Conservation (phyloP, 64 coral and sea anemone species). For the Actinia tenebrosa region DNA sequence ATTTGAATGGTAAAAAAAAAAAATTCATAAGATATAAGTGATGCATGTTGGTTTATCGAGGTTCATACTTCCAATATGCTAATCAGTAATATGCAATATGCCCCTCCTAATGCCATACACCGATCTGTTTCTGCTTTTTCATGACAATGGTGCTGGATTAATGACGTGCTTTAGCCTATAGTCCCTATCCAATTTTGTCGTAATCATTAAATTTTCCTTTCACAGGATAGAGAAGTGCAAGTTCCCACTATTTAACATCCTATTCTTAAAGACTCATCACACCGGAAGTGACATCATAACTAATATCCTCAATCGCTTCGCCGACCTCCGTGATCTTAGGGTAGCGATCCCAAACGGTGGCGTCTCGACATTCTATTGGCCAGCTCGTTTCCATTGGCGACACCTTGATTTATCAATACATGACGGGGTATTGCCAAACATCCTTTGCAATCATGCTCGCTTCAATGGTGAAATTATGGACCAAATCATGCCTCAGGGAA, state of each 20-base stretch:
- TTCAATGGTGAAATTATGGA: slow-evolving; percentile 84
- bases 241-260: slow-evolving; percentile 53
- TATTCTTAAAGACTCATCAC: slow-evolving; percentile 91
- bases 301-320: slow-evolving; percentile 86
- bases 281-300: slow-evolving; percentile 84
- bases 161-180: too few relatives aligned
- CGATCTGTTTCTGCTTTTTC: too few relatives aligned
- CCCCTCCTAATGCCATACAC: too few relatives aligned
- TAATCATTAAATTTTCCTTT: not conserved
- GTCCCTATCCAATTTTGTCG: not conserved
- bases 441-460: slow-evolving; percentile 73
- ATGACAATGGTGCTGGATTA: too few relatives aligned
- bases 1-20: too few relatives aligned
- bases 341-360: slow-evolving; percentile 82
- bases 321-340: slow-evolving; percentile 69
- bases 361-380: slow-evolving; percentile 93
- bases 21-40: too few relatives aligned
- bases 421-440: slow-evolving; percentile 78
- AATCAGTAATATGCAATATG: too few relatives aligned
- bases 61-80: too few relatives aligned
- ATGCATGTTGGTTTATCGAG: too few relatives aligned
- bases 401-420: slow-evolving; percentile 78
- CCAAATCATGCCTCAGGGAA: slow-evolving; percentile 63
- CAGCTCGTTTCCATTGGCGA: slow-evolving; percentile 85
- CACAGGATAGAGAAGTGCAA: slow-evolving; percentile 55